Base-by-base conservation (phyloP, 2,888 invertebrate genomes). In the Chironomus riparius region DNA sequence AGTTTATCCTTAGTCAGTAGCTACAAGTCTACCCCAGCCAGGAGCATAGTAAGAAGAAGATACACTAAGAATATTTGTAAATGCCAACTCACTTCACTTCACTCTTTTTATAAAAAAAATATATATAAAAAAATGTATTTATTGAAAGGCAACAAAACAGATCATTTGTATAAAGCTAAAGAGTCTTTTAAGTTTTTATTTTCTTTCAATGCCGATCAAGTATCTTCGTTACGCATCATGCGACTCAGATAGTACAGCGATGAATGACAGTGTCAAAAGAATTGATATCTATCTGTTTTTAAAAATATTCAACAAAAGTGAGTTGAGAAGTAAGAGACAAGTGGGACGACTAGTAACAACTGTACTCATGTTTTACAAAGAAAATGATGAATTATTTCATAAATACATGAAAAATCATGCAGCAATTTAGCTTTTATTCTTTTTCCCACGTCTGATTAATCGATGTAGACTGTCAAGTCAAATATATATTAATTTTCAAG, bases 231-330 rank as follows among this genome's bases (percentile, higher is more conserved):
- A 21, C 62, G 21, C 21, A 13, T 65, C 21, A 65, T 10, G 13
- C 56, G 7, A 6, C 15, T 56, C 56, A 56, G 15, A 18, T 13
- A 56, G 56, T 47, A 18, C 13, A 48, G 22, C 38, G 74, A 48
- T 47, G 68, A 74, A 74, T 74, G 74, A 74, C 22, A 68, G 38
- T 74, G 74, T 74, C 74, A 74, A 68, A 74, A 72, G 62, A 38
- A 68, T 68, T 74, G 74, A 74, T 74, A 68, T 74, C 48, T 47
- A 48, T 74, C 74, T 68, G 15, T 18, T 5, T 74, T 74, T 61
- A 22, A 74, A 74, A 68, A 24, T 38, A 38, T 38, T 38, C 10
- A 2, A 10, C 1, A 7, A 38, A 38, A 38, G 4, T 38, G 38
- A 38, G 38, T n/a, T 38, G 38, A 38, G 38, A 38, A 10, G 38